Conservation (phyloP, 1,140 invertebrate species). For the Gonatopus flavifemur region DNA sequence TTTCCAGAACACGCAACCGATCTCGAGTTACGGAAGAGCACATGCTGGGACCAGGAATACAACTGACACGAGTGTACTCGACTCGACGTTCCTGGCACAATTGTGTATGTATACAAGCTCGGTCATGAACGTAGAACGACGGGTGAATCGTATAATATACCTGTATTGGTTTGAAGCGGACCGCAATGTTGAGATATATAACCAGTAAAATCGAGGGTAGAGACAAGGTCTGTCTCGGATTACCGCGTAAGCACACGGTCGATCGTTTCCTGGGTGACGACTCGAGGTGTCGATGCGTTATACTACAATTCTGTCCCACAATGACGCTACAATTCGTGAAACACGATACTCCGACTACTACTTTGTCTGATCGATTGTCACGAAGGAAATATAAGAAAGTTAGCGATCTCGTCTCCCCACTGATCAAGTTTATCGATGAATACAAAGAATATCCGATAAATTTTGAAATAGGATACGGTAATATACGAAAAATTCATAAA, state of each 20-base stretch:
- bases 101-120: slow-evolving; percentile 26
- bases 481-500: too few relatives aligned
- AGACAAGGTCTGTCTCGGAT: slow-evolving; percentile 35
- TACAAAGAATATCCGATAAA: too few relatives aligned
- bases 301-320: slow-evolving; percentile 25
- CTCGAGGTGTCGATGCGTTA: slow-evolving; percentile 33
- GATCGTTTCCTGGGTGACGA: slow-evolving; percentile 26
- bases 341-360: background rate
- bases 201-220: slow-evolving; percentile 21
- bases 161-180: slow-evolving; percentile 34
- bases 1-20: slow-evolving; percentile 27
- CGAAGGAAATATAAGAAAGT: too few relatives aligned
- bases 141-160: too few relatives aligned
- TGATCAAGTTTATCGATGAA: too few relatives aligned
- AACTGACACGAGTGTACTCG: too few relatives aligned
- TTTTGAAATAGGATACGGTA: too few relatives aligned
- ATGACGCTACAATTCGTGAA: slow-evolving; percentile 13
- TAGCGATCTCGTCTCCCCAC: too few relatives aligned
- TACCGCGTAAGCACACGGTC: slow-evolving; percentile 33
- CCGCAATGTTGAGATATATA: slow-evolving; percentile 41
- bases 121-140: too few relatives aligned
- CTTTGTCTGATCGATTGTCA: too few relatives aligned
- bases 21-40: slow-evolving; percentile 34
- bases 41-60: too few relatives aligned
- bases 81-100: slow-evolving; percentile 18